These are phyloP conservation scores for Clarias platycephalus DNA, from an alignment of 2,797 vertebrate species.

Conservation along the genomic window DNA sequence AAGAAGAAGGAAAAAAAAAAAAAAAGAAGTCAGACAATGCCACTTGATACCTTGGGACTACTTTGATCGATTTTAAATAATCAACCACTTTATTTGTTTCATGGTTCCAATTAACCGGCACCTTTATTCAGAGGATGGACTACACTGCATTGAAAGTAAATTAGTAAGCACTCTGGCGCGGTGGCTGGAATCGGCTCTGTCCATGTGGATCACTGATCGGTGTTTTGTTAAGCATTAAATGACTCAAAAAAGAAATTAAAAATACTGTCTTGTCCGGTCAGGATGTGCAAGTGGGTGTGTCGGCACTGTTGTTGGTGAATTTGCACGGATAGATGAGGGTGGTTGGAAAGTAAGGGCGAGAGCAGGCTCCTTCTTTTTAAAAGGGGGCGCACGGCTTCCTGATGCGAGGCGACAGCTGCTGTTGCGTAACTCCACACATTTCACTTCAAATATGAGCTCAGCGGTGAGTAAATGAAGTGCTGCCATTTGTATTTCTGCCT, in stretches of 20 bases:
- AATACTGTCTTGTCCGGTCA: constrained; percentile 24
- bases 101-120: constrained; percentile 58
- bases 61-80: constrained; percentile 64
- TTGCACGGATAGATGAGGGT: constrained; percentile 55
- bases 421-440: constrained; percentile 65
- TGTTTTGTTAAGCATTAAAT: constrained; percentile 24
- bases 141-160: constrained; percentile 37
- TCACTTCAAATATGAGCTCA: constrained; percentile 62
- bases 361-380: constrained; percentile 21
- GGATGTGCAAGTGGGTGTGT: background rate
- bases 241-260: background rate
- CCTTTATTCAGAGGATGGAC: constrained; percentile 40
- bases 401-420: constrained; percentile 63
- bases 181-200: constrained; percentile 23
- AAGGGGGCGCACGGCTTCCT: background rate
- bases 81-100: constrained; percentile 62
- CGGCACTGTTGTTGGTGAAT: constrained; percentile 45
- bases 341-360: constrained; percentile 34
- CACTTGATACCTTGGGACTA: constrained; percentile 50
- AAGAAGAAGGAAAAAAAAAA: background rate
- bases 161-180: constrained; percentile 8
- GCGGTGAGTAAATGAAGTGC: constrained; percentile 57
- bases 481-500: constrained; percentile 49
- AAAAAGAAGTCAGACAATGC: constrained; percentile 56
- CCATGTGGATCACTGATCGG: background rate